Conservation (phyloP, 2,888 invertebrate species). For the Congeria kusceri region DNA sequence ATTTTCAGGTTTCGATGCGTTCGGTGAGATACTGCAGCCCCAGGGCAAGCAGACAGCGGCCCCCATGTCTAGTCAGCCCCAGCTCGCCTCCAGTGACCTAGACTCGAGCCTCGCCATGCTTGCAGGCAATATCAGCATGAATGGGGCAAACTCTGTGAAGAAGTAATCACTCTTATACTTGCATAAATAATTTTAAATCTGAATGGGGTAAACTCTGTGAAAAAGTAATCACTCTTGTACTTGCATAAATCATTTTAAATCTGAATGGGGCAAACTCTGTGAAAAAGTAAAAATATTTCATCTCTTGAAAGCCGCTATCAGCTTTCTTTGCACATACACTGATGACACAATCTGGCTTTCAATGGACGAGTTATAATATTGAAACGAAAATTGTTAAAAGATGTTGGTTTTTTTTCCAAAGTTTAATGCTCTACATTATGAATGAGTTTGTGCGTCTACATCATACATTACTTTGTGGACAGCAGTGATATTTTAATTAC, state of each 20-base stretch:
- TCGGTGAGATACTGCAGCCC: slow-evolving; percentile 91
- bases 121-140: slow-evolving; percentile 92
- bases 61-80: slow-evolving; percentile 46
- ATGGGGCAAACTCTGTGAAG: slow-evolving; percentile 78
- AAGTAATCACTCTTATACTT: slow-evolving; percentile 71
- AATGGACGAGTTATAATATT: too few relatives aligned
- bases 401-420: too few relatives aligned
- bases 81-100: slow-evolving; percentile 94
- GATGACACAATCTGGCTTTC: too few relatives aligned
- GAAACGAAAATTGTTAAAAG: too few relatives aligned
- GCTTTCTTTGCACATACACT: too few relatives aligned
- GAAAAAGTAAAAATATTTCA: slow-evolving; percentile 84
- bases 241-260: too few relatives aligned
- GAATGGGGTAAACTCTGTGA: slow-evolving; percentile 77
- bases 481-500: too few relatives aligned
- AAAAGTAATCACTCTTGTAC: slow-evolving; percentile 75
- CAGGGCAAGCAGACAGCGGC: slow-evolving; percentile 81
- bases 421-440: too few relatives aligned
- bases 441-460: too few relatives aligned
- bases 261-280: slow-evolving; percentile 77
- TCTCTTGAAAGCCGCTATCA: too few relatives aligned
- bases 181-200: too few relatives aligned
- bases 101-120: slow-evolving; percentile 97
- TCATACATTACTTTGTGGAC: too few relatives aligned
- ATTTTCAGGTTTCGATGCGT: slow-evolving; percentile 89